Conservation (phyloP, 1,140 invertebrate species). For the Caenorhabditis inopinata region DNA sequence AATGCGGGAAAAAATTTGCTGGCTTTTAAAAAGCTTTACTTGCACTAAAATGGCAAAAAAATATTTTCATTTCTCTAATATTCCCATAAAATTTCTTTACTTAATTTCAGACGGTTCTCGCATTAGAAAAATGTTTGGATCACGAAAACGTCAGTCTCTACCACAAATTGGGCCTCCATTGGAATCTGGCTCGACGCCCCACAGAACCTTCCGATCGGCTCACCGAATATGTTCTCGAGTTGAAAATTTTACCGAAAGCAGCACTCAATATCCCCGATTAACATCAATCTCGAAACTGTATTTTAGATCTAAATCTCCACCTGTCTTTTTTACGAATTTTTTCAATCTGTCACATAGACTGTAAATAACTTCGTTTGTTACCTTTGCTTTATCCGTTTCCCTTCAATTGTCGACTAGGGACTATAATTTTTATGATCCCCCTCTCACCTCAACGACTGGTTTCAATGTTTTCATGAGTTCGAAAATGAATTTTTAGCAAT, state of each 20-base stretch:
- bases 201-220: conserved; percentile 54
- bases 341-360: too few species aligned
- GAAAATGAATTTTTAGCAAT: too few species aligned
- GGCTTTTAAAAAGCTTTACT: too few species aligned
- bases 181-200: conserved; percentile 52
- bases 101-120: conserved; percentile 60
- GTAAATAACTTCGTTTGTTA: too few species aligned
- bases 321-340: too few species aligned
- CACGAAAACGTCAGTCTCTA: conserved; percentile 64
- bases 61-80: too few species aligned
- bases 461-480: neutral
- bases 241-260: conserved; percentile 60
- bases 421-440: neutral
- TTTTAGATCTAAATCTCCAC: too few species aligned
- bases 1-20: too few species aligned
- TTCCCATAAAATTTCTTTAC: neutral
- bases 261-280: conserved; percentile 60
- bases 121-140: conserved; percentile 63
- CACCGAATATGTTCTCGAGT: conserved; percentile 63
- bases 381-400: neutral
- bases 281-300: neutral
- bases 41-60: too few species aligned
- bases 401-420: neutral
- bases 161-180: conserved; percentile 63
- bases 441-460: conserved; percentile 4